phyloP scores from a whole-genome alignment of 2,113 vertebrate genomes.

The Motacilla tschutschensis region DNA sequence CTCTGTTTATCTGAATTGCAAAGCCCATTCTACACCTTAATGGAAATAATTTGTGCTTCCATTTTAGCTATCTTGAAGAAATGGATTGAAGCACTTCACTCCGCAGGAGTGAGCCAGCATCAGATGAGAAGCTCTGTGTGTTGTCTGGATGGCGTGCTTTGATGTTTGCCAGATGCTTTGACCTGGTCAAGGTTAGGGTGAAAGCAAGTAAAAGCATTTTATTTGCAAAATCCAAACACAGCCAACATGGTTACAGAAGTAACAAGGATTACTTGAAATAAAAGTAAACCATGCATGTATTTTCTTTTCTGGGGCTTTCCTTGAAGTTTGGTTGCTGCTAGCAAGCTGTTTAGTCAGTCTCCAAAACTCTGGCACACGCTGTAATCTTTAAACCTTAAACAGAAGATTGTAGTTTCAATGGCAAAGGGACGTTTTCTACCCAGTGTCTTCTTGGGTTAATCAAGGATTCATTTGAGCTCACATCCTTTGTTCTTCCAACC shows the following conservation, averaged over 20 bases:
- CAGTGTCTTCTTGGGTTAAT: accelerated
- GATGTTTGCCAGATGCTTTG: not conserved
- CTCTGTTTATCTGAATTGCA: not conserved
- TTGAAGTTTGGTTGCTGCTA: not conserved
- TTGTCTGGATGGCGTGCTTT: not conserved
- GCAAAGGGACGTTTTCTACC: not conserved
- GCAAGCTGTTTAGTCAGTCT: not conserved
- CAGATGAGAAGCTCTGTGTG: not conserved
- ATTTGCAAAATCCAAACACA: not conserved
- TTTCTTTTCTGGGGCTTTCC: not conserved
- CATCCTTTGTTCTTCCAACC: not conserved
- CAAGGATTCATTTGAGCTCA: not conserved
- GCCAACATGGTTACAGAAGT: not conserved
- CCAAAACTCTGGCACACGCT: accelerated
- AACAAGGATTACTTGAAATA: not conserved
- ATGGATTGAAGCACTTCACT: not conserved
- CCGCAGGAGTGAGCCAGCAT: not conserved
- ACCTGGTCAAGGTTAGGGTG: not conserved
- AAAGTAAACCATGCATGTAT: not conserved
- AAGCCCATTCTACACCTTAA: not conserved
- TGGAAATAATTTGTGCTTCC: not conserved
- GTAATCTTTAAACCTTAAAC: not conserved
- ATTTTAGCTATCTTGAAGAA: not conserved
- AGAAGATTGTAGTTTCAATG: not conserved
- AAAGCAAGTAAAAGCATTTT: not conserved